phyloP scores from a whole-genome alignment of 2,797 vertebrate genomes.

The Pseudochromis fuscus region DNA sequence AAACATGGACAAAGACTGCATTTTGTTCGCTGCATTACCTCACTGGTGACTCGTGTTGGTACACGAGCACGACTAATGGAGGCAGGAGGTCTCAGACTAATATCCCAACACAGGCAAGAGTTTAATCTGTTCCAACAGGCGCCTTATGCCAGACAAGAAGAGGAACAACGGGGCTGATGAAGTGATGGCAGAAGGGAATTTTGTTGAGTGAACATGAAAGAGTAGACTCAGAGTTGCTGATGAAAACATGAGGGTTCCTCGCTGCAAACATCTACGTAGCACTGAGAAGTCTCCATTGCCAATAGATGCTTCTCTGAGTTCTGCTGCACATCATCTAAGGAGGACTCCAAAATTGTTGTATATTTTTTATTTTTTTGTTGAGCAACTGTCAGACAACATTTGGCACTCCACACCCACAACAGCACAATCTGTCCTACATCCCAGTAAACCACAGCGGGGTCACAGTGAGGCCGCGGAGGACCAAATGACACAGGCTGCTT shows the following conservation, averaged over 20 bases:
- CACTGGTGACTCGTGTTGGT: too few species aligned
- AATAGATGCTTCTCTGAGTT: constrained; percentile 27
- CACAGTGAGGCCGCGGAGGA: constrained; percentile 58
- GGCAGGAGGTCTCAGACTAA: too few species aligned
- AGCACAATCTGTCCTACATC: constrained; percentile 63
- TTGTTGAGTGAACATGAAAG: constrained; percentile 26
- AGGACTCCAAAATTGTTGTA: constrained; percentile 26
- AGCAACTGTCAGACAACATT: constrained; percentile 56
- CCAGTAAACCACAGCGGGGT: constrained; percentile 55
- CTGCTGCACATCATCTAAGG: constrained; percentile 18
- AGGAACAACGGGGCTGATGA: constrained; percentile 12
- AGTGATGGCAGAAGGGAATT: constrained; percentile 15
- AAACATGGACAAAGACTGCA: too few species aligned
- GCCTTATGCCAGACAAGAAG: constrained; percentile 8
- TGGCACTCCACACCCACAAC: constrained; percentile 50
- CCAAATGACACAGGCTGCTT: constrained; percentile 59
- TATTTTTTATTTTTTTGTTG: constrained; percentile 51
- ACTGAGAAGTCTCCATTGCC: constrained; percentile 11
- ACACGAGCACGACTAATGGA: too few species aligned
- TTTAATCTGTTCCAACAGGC: constrained; percentile 27
- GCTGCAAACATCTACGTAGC: neutral
- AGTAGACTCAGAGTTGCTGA: neutral
- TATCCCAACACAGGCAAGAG: too few species aligned
- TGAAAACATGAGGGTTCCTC: constrained; percentile 5
- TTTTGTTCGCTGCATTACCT: too few species aligned